These are phyloP conservation scores for Branchinecta lynchi DNA, from an alignment of 1,140 invertebrate genomes.

Conservation along the genomic window DNA sequence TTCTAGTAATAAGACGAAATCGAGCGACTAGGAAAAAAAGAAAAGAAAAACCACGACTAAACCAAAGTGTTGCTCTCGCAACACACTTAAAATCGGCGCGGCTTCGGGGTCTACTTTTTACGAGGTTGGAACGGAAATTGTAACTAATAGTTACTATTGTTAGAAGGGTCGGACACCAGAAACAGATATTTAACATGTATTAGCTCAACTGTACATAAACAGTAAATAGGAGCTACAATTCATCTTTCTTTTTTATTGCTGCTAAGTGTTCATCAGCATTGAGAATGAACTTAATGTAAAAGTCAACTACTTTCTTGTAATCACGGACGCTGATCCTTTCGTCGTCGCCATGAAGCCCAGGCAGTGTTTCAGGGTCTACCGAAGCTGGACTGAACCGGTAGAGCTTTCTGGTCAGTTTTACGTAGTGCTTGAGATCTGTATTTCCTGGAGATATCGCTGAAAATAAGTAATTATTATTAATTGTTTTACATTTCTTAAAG, in stretches of 20 bases:
- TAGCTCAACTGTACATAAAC: too few relatives aligned
- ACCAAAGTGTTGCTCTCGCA: too few relatives aligned
- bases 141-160: too few relatives aligned
- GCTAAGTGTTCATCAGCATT: constrained; percentile 31
- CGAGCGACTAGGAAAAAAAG: too few relatives aligned
- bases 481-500: too few relatives aligned
- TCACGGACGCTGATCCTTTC: constrained; percentile 38
- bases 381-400: constrained; percentile 38
- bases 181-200: too few relatives aligned
- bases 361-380: constrained; percentile 31
- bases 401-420: constrained; percentile 34
- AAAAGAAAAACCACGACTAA: too few relatives aligned
- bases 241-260: constrained; percentile 10
- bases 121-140: too few relatives aligned
- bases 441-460: constrained; percentile 37
- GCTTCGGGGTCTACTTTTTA: too few relatives aligned
- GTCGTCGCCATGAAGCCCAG: constrained; percentile 38
- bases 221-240: background rate
- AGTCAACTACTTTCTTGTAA: constrained; percentile 37
- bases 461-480: constrained; percentile 11
- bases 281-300: constrained; percentile 38
- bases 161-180: too few relatives aligned
- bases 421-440: constrained; percentile 40
- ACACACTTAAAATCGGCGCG: too few relatives aligned
- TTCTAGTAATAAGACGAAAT: too few relatives aligned